Evolutionary conservation across 2,113 vertebrate genomes (phyloP).

Genomic region (Halcyon senegalensis): DNA sequence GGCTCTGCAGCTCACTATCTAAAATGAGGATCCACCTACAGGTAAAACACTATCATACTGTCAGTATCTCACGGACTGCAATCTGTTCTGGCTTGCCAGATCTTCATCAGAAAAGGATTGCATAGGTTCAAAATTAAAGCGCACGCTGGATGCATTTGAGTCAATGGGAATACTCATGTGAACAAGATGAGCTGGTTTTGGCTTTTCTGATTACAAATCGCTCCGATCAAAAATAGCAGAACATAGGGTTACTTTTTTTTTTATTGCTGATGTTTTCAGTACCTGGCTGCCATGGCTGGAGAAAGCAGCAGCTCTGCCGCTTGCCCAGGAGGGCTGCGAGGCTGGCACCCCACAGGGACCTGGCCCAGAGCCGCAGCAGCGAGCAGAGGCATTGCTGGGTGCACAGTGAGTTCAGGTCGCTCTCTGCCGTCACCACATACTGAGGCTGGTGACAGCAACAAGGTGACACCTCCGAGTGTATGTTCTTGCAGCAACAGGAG

Average conservation of each 20-base stretch:
- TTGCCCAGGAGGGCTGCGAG: neutral
- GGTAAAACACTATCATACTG: neutral
- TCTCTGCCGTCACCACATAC: rapidly evolving
- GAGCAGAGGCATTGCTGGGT: rapidly evolving
- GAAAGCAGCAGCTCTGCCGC: neutral
- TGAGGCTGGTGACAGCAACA: neutral
- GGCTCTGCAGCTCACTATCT: slow-evolving; percentile 2
- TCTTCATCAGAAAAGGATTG: slow-evolving; percentile 15
- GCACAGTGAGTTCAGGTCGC: rapidly evolving
- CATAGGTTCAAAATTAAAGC: neutral
- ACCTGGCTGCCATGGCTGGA: neutral
- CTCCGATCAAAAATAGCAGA: neutral
- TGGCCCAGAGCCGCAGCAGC: rapidly evolving
- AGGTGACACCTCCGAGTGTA: neutral
- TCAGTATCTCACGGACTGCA: neutral
- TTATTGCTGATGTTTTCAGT: neutral
- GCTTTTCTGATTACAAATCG: neutral
- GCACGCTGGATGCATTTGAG: neutral
- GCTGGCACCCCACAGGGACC: neutral
- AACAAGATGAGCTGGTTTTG: slow-evolving; percentile 4
- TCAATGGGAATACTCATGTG: neutral
- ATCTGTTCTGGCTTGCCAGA: slow-evolving; percentile 52
- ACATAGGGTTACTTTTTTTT: neutral
- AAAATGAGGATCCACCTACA: slow-evolving; percentile 23
- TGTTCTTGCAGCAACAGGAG: neutral